Conservation (phyloP, 1,140 invertebrate species). For the Lucilia cuprina region DNA sequence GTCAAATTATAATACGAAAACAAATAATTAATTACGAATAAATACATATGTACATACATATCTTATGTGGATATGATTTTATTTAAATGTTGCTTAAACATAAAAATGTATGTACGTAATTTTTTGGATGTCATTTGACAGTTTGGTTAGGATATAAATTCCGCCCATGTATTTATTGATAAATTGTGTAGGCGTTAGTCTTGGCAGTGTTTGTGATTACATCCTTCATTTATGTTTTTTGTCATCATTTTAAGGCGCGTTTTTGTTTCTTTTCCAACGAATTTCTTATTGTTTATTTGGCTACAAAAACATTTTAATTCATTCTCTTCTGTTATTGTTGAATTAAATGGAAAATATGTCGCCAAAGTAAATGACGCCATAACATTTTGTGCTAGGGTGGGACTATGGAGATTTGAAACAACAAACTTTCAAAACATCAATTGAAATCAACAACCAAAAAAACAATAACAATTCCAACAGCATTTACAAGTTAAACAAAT, state of each 20-base stretch:
- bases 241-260: background rate
- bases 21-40: too few relatives aligned
- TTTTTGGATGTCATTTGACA: background rate
- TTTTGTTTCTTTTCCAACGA: background rate
- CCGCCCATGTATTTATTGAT: background rate
- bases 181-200: constrained; percentile 23
- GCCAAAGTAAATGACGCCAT: constrained; percentile 32
- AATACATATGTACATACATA: too few relatives aligned
- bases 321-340: background rate
- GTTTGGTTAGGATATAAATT: background rate
- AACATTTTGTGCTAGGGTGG: constrained; percentile 2
- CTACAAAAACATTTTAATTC: background rate
- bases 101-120: background rate
- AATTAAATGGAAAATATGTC: constrained; percentile 23
- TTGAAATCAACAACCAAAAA: constrained; percentile 7
- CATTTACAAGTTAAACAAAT: constrained; percentile 5
- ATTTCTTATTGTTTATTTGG: constrained; percentile 16
- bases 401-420: background rate
- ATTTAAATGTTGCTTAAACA: too few relatives aligned
- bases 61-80: too few relatives aligned
- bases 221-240: constrained; percentile 5
- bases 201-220: constrained; percentile 17
- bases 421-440: constrained; percentile 7
- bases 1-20: too few relatives aligned
- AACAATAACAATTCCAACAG: background rate